phyloP scores from a whole-genome alignment of 1,140 invertebrate genomes.

The Drosophila bocqueti region DNA sequence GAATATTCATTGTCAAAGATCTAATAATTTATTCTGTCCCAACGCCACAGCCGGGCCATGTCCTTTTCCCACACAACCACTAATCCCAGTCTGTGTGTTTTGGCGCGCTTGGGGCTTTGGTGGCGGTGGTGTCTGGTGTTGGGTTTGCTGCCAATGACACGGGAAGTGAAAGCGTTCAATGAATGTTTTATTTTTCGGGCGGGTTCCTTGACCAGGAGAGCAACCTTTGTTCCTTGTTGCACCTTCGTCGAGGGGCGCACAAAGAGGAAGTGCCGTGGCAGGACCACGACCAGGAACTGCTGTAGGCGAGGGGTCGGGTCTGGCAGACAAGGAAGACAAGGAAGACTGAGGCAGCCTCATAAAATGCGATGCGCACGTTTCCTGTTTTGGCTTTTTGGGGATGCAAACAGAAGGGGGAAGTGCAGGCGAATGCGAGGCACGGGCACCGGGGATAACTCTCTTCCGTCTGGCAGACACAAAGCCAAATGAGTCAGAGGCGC shows the following conservation, averaged over 20 bases:
- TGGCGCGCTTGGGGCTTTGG: slow-evolving; percentile 60
- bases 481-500: slow-evolving; percentile 70
- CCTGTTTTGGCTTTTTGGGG: slow-evolving; percentile 66
- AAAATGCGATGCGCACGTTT: slow-evolving; percentile 73
- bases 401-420: slow-evolving; percentile 34
- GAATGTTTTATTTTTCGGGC: slow-evolving; percentile 55
- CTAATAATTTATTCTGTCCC: slow-evolving; percentile 3
- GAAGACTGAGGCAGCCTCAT: slow-evolving; percentile 47
- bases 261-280: slow-evolving; percentile 54
- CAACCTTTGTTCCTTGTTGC: slow-evolving; percentile 69
- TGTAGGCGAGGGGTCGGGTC: not conserved
- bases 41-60: slow-evolving; percentile 15
- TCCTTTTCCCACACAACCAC: slow-evolving; percentile 16
- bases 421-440: slow-evolving; percentile 4
- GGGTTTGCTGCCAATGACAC: slow-evolving; percentile 74
- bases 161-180: slow-evolving; percentile 75
- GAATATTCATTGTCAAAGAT: not conserved
- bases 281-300: slow-evolving; percentile 9
- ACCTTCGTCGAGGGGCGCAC: slow-evolving; percentile 47
- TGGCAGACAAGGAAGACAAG: slow-evolving; percentile 53
- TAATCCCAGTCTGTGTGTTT: slow-evolving; percentile 31
- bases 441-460: slow-evolving; percentile 24
- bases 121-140: slow-evolving; percentile 24
- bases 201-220: slow-evolving; percentile 68
- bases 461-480: slow-evolving; percentile 60